Percentiles rank a stretch among this genome's conserved stretches.
phyloP scores from a whole-genome alignment of 1,140 invertebrate genomes.

The Nasonia longicornis region DNA sequence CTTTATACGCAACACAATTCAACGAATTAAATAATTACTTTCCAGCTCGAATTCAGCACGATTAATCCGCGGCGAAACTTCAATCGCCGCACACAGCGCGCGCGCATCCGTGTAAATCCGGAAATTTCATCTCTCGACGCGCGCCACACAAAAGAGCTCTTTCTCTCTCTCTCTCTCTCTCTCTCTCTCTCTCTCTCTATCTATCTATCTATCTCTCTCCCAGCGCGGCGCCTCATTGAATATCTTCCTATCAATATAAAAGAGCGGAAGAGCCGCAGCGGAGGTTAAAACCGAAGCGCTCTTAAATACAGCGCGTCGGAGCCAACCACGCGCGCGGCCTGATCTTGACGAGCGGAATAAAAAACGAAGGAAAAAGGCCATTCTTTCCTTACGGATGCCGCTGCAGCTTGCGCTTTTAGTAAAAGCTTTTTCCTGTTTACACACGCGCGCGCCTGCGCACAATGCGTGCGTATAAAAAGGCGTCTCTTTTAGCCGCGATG shows the following conservation, averaged over 20 bases:
- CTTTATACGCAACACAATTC: too few species aligned
- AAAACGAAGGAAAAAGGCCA: neutral
- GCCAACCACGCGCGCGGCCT: neutral
- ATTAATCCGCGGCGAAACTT: too few species aligned
- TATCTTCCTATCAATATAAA: slow-evolving; percentile 4
- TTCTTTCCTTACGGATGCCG: slow-evolving; percentile 4
- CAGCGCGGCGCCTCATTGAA: neutral
- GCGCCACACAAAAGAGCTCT: neutral
- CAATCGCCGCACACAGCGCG: too few species aligned
- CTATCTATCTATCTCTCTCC: neutral
- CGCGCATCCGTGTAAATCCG: too few species aligned
- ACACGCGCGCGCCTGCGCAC: neutral
- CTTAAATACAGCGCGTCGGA: neutral
- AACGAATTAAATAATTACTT: too few species aligned
- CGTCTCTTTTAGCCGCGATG: neutral
- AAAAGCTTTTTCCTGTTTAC: slow-evolving; percentile 42
- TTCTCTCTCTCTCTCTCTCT: neutral
- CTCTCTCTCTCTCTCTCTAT: too few species aligned
- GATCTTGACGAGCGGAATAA: slow-evolving; percentile 19
- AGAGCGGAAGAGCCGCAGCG: neutral
- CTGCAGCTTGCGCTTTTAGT: slow-evolving; percentile 25
- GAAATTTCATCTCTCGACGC: too few species aligned
- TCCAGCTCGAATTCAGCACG: too few species aligned
- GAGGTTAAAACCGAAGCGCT: slow-evolving; percentile 1
- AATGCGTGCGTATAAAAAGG: neutral